These are phyloP conservation scores for Vicugna pacos DNA, from an alignment of 2,113 vertebrate species.

Conservation along the genomic window DNA sequence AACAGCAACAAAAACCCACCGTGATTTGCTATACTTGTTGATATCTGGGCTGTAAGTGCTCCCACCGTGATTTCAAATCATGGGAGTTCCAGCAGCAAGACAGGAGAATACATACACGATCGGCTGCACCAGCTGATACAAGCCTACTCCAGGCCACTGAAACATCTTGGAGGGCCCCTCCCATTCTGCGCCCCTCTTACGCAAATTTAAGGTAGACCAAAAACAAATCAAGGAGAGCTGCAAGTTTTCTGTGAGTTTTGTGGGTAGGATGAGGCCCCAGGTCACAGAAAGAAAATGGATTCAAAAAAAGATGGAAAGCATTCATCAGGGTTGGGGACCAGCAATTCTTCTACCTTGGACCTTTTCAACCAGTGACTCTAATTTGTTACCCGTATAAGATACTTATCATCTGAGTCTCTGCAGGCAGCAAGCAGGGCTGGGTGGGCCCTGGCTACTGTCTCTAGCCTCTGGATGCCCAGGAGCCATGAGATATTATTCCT, in stretches of 20 bases:
- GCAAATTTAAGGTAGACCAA: neutral
- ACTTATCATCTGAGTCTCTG: neutral
- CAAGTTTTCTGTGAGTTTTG: neutral
- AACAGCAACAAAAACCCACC: neutral
- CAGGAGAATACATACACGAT: neutral
- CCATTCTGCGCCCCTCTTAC: neutral
- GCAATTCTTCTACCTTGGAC: neutral
- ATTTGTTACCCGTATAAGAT: neutral
- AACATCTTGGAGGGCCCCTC: neutral
- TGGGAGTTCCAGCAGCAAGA: neutral
- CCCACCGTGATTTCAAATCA: neutral
- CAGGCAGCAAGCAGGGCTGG: neutral
- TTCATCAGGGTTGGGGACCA: neutral
- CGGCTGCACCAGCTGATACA: neutral
- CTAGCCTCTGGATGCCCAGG: neutral
- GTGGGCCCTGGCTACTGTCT: neutral
- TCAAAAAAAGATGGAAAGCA: neutral
- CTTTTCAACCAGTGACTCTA: neutral
- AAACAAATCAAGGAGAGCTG: neutral
- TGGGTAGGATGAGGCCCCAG: neutral
- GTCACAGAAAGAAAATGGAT: neutral
- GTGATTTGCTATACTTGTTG: neutral
- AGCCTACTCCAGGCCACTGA: neutral
- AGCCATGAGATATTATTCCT: neutral
- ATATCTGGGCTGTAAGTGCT: neutral